Evolutionary conservation across 2,113 vertebrate genomes (phyloP).

Genomic region (Lagopus leucura): DNA sequence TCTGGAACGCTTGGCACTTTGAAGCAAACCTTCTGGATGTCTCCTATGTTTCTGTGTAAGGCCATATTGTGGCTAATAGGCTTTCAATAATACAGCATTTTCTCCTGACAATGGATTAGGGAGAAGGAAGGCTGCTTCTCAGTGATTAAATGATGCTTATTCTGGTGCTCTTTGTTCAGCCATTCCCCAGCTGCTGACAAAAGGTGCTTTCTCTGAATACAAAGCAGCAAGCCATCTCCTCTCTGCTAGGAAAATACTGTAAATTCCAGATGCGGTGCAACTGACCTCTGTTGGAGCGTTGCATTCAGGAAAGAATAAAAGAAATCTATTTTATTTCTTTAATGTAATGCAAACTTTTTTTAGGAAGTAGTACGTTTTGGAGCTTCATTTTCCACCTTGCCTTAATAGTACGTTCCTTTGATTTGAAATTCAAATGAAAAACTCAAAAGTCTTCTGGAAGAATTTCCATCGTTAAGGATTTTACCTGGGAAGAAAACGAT

Average conservation of each 20-base stretch:
- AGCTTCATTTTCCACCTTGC: rapidly evolving
- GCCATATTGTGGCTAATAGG: neutral
- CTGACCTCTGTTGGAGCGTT: neutral
- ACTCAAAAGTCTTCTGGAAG: neutral
- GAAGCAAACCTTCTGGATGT: neutral
- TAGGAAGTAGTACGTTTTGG: neutral
- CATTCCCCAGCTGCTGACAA: constrained; percentile 18
- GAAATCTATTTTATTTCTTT: neutral
- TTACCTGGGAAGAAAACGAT: neutral
- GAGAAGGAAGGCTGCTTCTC: neutral
- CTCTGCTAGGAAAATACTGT: neutral
- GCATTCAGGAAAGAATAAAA: neutral
- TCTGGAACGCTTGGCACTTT: neutral
- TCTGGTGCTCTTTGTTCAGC: neutral
- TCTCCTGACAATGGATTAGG: neutral
- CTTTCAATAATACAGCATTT: neutral
- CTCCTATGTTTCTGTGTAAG: neutral
- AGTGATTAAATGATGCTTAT: neutral
- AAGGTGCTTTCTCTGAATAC: constrained; percentile 23
- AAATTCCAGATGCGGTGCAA: neutral
- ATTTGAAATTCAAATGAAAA: neutral
- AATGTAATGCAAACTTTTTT: neutral
- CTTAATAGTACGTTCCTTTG: neutral
- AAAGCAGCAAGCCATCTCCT: neutral
- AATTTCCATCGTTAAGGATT: neutral